Conservation (phyloP, 2,797 vertebrate species). For the Thunnus albacares region DNA sequence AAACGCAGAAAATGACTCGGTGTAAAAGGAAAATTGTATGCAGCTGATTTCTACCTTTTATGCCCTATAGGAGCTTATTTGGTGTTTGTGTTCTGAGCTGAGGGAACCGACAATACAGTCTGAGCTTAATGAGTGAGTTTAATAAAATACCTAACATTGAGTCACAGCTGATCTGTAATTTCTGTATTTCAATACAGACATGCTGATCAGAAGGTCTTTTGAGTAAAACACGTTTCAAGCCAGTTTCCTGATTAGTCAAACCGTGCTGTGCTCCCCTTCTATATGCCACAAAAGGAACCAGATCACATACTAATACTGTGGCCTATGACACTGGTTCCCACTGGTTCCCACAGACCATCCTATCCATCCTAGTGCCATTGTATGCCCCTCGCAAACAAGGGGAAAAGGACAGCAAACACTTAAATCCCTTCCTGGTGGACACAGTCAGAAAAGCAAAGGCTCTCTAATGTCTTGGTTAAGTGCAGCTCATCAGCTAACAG, state of each 20-base stretch:
- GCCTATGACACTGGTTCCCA: constrained; percentile 19
- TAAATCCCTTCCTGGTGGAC: constrained; percentile 32
- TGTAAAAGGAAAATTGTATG: constrained; percentile 76
- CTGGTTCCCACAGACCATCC: constrained; percentile 24
- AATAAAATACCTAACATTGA: constrained; percentile 63
- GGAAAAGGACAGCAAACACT: constrained; percentile 10
- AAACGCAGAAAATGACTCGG: constrained; percentile 66
- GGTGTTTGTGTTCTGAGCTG: constrained; percentile 64
- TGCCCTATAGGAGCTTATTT: constrained; percentile 71
- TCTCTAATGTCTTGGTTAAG: constrained; percentile 43
- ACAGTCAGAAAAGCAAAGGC: constrained; percentile 8
- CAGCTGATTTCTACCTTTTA: constrained; percentile 77
- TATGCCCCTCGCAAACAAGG: neutral
- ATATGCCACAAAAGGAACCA: constrained; percentile 3
- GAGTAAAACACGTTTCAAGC: constrained; percentile 44
- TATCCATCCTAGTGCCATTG: constrained; percentile 20
- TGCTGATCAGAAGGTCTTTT: constrained; percentile 56
- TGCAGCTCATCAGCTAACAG: constrained; percentile 48
- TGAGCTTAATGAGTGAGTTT: constrained; percentile 75
- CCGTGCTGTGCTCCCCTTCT: constrained; percentile 30
- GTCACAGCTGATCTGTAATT: constrained; percentile 73
- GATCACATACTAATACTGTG: constrained; percentile 12
- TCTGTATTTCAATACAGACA: constrained; percentile 50
- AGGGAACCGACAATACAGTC: constrained; percentile 66
- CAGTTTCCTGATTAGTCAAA: constrained; percentile 59